A percentile compares a stretch with the other conserved stretches of the same genome.
These are phyloP conservation scores for Panagrolaimus sp. DNA, from an alignment of 1,140 invertebrate species.

Conservation along the genomic window DNA sequence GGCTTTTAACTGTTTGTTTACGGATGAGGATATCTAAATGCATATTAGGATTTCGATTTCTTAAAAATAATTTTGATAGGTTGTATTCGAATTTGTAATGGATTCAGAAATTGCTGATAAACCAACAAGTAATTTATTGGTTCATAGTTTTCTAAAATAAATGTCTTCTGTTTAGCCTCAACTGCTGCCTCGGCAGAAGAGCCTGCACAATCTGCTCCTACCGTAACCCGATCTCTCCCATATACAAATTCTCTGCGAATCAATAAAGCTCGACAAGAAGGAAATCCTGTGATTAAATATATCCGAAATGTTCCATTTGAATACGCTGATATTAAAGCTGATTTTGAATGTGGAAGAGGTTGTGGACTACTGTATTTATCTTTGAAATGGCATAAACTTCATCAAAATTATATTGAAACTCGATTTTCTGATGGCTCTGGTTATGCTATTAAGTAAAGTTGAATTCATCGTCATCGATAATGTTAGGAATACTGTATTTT, in stretches of 20 bases:
- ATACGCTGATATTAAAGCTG: slow-evolving; percentile 44
- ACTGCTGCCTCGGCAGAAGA: slow-evolving; percentile 35
- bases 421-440: slow-evolving; percentile 38
- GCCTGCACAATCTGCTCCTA: background rate
- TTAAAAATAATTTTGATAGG: too few species aligned
- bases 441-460: slow-evolving; percentile 39
- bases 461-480: slow-evolving; percentile 29
- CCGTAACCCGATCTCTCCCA: slow-evolving; percentile 11
- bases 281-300: slow-evolving; percentile 56
- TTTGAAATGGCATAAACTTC: slow-evolving; percentile 57
- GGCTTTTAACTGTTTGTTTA: too few species aligned
- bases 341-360: slow-evolving; percentile 47
- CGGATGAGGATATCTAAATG: too few species aligned
- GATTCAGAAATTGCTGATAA: too few species aligned
- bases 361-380: slow-evolving; percentile 53
- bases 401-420: slow-evolving; percentile 55
- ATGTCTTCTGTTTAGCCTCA: background rate
- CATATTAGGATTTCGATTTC: too few species aligned
- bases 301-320: slow-evolving; percentile 57
- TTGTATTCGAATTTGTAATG: slow-evolving; percentile 36
- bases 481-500: background rate
- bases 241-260: slow-evolving; percentile 30
- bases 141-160: background rate
- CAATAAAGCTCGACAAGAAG: slow-evolving; percentile 52
- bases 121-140: slow-evolving; percentile 5